phyloP scores from a whole-genome alignment of 2,797 vertebrate genomes.

The Danio choprae region DNA sequence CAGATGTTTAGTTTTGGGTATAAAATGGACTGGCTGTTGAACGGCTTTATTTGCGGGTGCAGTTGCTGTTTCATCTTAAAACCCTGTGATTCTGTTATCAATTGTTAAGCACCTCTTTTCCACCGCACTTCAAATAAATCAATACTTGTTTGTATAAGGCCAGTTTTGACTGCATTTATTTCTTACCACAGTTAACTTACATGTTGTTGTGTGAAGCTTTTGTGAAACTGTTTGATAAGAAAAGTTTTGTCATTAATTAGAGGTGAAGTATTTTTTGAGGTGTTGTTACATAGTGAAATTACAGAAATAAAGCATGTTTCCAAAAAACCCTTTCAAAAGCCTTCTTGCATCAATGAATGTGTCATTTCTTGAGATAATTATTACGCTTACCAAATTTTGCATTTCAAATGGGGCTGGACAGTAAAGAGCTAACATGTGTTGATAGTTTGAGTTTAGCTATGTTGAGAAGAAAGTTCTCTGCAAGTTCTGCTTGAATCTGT shows the following conservation, averaged over 20 bases:
- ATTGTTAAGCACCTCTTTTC: neutral
- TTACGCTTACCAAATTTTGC: no score
- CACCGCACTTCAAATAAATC: slow-evolving; percentile 7
- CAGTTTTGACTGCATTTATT: neutral
- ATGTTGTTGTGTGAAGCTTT: slow-evolving; percentile 4
- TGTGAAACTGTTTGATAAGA: neutral
- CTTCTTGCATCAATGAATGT: no score
- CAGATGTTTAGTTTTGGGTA: neutral
- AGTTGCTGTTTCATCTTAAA: neutral
- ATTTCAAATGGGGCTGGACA: no score
- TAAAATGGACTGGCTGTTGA: neutral
- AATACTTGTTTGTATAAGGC: neutral
- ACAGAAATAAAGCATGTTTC: no score
- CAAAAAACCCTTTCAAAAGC: no score
- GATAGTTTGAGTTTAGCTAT: no score
- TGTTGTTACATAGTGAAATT: no score
- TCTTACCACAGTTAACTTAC: neutral
- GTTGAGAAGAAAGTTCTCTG: no score
- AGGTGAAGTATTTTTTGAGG: no score
- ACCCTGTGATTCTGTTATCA: neutral
- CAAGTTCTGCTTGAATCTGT: no score
- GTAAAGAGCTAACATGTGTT: no score
- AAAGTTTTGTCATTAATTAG: neutral
- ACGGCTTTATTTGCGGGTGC: neutral
- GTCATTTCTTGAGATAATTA: no score